phyloP scores from a whole-genome alignment of 2,113 vertebrate species.

The Bombycilla garrulus region DNA sequence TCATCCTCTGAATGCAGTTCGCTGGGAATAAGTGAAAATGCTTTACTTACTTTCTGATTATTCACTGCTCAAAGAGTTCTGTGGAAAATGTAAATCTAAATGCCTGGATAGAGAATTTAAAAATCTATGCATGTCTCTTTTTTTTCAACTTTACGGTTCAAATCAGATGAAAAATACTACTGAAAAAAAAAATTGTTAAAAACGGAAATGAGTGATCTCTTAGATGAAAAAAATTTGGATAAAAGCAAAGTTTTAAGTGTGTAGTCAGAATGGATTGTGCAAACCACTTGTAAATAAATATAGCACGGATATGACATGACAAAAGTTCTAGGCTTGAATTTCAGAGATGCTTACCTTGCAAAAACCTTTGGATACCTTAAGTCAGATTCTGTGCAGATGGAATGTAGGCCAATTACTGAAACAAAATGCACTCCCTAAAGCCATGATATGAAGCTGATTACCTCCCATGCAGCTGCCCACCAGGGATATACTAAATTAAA shows the following conservation, averaged over 20 bases:
- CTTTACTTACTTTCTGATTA: conserved; percentile 23
- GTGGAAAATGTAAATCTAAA: neutral
- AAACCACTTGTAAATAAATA: neutral
- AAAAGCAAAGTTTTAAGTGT: neutral
- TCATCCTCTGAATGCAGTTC: conserved; percentile 97
- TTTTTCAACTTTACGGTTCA: neutral
- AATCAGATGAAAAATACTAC: neutral
- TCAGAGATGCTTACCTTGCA: conserved; percentile 21
- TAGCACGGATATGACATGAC: neutral
- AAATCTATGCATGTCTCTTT: neutral
- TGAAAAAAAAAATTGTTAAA: neutral
- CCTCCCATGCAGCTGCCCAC: neutral
- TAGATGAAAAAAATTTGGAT: neutral
- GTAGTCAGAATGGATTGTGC: neutral
- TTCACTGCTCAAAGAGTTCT: neutral
- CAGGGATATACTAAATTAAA: neutral
- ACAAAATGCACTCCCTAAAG: conserved; percentile 14
- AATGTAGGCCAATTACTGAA: neutral
- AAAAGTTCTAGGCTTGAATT: neutral
- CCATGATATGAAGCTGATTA: neutral
- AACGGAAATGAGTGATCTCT: neutral
- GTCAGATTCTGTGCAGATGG: neutral
- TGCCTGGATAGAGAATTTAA: neutral
- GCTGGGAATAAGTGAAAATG: conserved; percentile 77
- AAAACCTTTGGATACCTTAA: neutral